Evolutionary conservation across 2,113 vertebrate genomes (phyloP), one percentile per base, ranked within the genome.

Genomic region (Lasiurus cinereus): DNA sequence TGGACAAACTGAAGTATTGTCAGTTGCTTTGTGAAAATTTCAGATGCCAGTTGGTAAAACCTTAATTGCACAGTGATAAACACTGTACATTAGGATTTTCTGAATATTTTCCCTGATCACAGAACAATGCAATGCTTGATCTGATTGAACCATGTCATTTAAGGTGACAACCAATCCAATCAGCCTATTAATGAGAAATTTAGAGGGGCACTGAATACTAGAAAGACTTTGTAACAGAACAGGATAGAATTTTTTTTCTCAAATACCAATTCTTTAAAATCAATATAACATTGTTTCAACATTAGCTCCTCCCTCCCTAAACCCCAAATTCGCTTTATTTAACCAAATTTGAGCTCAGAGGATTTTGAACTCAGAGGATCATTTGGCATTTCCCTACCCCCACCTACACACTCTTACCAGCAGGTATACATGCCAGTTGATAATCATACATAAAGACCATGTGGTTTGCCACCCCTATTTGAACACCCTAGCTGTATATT

Each of bases 331-430:
- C 87, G 19, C 50, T 87, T 90, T 90, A 33, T 43, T 83, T 83
- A 79, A 87, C 80, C 33, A 93, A 56, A 84, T 21, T 74, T 62
- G 85, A 95, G 10, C 54, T 85, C n/a, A 39, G 76, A 36, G 54
- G 19, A 59, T 77, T 24, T 74, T 62, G 84, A 95, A 7, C 54
- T 88, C n/a, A 43, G 77, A 36, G 62, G 15, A 66, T 78, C 52
- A 33, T 46, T 67, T 67, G 56, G 5, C n/a, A 88, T 54, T 91
- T 33, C 18, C 8, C 67, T 67, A n/a, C 2, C 19, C 16, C 8
- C 13, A 48, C 33, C 10, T 90, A 6, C 2, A 83, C 5, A 27
- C 72, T 21, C 36, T 83, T 36, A 27, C 33, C 29, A 80, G 16
- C 56, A 39, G 24, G 9, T 9, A 36, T n/a, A 8, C 9, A 4